These are phyloP conservation scores for Danio tinwini DNA, from an alignment of 2,797 vertebrate genomes.

Conservation along the genomic window DNA sequence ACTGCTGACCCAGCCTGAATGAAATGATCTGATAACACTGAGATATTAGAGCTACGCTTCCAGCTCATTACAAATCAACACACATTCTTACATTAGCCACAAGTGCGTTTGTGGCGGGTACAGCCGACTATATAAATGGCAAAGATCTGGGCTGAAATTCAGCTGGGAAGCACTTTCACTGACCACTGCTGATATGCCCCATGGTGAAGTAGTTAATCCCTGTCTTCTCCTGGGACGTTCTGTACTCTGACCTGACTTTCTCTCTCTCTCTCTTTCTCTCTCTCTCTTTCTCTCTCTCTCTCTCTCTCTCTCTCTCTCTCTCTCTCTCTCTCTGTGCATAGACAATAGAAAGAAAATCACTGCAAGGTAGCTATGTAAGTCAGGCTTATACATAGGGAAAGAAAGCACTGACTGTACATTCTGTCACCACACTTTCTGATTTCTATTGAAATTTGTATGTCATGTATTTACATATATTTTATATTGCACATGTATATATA, in stretches of 20 bases:
- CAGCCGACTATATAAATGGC: slow-evolving; percentile 29
- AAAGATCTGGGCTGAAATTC: slow-evolving; percentile 35
- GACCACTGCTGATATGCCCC: slow-evolving; percentile 49
- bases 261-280: slow-evolving; percentile 16
- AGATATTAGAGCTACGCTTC: slow-evolving; percentile 14
- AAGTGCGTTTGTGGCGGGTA: slow-evolving; percentile 16
- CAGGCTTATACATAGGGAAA: slow-evolving; percentile 31
- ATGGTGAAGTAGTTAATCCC: slow-evolving; percentile 45
- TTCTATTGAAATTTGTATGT: neutral
- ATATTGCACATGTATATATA: too few relatives aligned
- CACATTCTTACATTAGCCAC: slow-evolving; percentile 16
- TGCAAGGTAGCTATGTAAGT: slow-evolving; percentile 38
- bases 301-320: slow-evolving; percentile 27
- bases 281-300: neutral
- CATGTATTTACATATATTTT: too few relatives aligned
- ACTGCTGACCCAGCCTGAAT: slow-evolving; percentile 29
- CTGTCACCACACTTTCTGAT: slow-evolving; percentile 28
- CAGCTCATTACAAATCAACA: slow-evolving; percentile 34
- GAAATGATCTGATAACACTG: slow-evolving; percentile 21
- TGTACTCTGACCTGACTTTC: slow-evolving; percentile 41
- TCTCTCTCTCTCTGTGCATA: neutral
- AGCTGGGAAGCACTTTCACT: slow-evolving; percentile 46
- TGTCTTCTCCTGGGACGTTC: slow-evolving; percentile 48
- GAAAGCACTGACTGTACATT: slow-evolving; percentile 50
- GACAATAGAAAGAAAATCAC: slow-evolving; percentile 44